Conservation (phyloP, 2,888 invertebrate genomes). For the Drosophila algonquin region DNA sequence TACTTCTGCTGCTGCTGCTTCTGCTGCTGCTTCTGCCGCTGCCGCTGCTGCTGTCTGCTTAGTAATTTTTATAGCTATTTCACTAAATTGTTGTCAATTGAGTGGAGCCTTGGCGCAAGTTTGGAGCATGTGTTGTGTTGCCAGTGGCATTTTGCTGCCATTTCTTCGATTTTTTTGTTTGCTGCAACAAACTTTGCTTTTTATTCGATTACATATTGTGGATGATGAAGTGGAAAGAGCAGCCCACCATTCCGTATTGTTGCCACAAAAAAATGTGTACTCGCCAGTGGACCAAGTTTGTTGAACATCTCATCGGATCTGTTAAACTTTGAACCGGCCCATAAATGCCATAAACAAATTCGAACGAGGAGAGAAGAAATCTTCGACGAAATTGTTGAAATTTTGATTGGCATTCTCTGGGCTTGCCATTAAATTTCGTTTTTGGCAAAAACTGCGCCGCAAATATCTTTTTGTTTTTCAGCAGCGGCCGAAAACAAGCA, state of each 20-base stretch:
- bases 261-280: constrained; percentile 19
- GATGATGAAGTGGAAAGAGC: constrained; percentile 11
- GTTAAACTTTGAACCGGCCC: constrained; percentile 30
- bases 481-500: constrained; percentile 2
- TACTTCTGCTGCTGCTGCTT: constrained; percentile 1
- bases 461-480: constrained; percentile 35
- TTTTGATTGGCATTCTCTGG: constrained; percentile 35
- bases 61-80: constrained; percentile 53
- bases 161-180: neutral
- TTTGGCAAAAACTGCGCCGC: constrained; percentile 36
- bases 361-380: constrained; percentile 14
- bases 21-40: constrained; percentile 5
- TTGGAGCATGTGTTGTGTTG: constrained; percentile 37
- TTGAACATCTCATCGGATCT: constrained; percentile 23
- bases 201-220: constrained; percentile 30
- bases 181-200: constrained; percentile 20
- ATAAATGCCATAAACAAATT: constrained; percentile 23
- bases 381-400: constrained; percentile 29
- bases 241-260: neutral
- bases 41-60: constrained; percentile 27
- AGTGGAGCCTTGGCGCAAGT: constrained; percentile 46
- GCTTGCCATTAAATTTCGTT: constrained; percentile 25
- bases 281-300: constrained; percentile 8
- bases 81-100: constrained; percentile 64
- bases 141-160: constrained; percentile 3